phyloP scores from a whole-genome alignment of 2,888 invertebrate genomes.

The Pinctada fucata region DNA sequence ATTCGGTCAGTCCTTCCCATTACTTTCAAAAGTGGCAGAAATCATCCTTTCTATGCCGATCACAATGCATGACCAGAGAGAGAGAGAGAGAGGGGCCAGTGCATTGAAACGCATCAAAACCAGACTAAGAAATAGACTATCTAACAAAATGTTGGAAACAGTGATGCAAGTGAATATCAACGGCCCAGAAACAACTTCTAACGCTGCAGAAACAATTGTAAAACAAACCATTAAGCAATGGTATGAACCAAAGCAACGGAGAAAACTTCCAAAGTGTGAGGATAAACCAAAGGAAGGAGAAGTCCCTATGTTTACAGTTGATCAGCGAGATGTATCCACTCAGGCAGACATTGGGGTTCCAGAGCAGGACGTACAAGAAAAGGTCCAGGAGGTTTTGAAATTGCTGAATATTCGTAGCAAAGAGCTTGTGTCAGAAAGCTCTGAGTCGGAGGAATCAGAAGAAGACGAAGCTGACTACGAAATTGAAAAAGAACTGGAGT shows the following conservation, averaged over 20 bases:
- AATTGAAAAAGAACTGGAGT: background rate
- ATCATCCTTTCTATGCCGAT: constrained; percentile 32
- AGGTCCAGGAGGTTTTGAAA: no score
- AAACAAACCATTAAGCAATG: constrained; percentile 19
- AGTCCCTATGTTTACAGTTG: background rate
- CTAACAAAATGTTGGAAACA: constrained; percentile 25
- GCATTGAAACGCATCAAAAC: constrained; percentile 29
- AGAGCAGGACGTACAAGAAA: background rate
- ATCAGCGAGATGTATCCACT: background rate
- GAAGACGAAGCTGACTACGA: background rate
- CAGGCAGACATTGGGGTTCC: background rate
- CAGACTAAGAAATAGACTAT: no score
- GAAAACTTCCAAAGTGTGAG: constrained; percentile 20
- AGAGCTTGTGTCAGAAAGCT: background rate
- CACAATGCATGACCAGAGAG: constrained; percentile 45
- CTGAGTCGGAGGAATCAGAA: background rate
- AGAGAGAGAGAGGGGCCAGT: constrained; percentile 44
- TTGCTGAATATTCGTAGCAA: no score
- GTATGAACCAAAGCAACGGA: constrained; percentile 24
- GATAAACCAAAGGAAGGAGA: background rate
- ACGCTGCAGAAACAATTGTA: constrained; percentile 5
- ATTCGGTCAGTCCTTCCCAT: constrained; percentile 14
- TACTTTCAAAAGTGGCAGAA: background rate
- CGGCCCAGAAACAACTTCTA: constrained; percentile 22
- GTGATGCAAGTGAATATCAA: constrained; percentile 37